Evolutionary conservation across 2,797 vertebrate species (phyloP), one percentile per base, ranked within the genome.

Genomic region (Characodon lateralis): DNA sequence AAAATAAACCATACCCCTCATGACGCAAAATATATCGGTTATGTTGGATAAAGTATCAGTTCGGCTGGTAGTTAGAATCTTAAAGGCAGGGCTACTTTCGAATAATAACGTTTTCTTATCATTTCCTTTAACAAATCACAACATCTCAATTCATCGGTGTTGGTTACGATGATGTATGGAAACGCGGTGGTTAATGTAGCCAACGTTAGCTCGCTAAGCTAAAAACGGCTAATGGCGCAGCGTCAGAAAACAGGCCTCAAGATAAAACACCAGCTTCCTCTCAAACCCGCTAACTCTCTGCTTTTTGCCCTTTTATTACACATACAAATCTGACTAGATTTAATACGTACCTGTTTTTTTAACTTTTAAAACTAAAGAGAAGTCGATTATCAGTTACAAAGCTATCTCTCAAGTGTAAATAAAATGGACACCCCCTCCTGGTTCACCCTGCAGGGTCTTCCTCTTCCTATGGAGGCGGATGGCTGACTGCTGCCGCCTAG

Each of bases 341-440:
- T n/a, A 70, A 26, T 26, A 84, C 91, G 81, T 91, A 94, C 93
- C 89, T 77, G 77, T 43, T 13, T 73, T 73, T 87, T 6, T 78
- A 79, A 71, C 81, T 87, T 73, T 79, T 51, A 1, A 22, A 56
- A n/a, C 24, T 51, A 46, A 55, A 48, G 77, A 87, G 84, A 81
- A 70, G 66, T 63, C 66, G 69, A 78, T 59, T 77, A 73, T 66
- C 41, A 78, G 65, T 77, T 72, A 78, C 53, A 24, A 39, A 83
- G 74, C 79, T 71, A 35, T 76, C 76, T 88, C 80, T 75, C 84
- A 71, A 87, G 83, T 89, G 88, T 93, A 92, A 93, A 93, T 94
- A 93, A 94, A 86, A 94, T 93, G 92, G 91, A 92, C 89, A 91
- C 92, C 91, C 91, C 86, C 91, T 93, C 91, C 88, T 79, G 61